Base-by-base conservation (phyloP, 2,888 invertebrate genomes). In the Nebria brevicollis region DNA sequence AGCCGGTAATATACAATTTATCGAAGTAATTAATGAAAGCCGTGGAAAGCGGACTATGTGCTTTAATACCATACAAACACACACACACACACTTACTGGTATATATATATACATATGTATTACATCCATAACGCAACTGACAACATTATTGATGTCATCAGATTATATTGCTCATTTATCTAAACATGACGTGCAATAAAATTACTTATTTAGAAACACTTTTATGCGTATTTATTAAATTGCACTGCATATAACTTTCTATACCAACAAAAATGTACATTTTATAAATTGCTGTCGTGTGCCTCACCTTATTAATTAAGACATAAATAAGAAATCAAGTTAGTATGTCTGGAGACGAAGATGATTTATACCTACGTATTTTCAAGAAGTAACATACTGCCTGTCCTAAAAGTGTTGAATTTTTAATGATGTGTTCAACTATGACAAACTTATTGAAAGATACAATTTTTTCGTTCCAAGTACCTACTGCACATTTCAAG, bases 11-110 rank as follows among this genome's bases (percentile, higher is more conserved):
- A 81, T 81, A 81, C 77, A 81, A 81, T 81, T 81, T 81, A 81
- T 81, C 81, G 81, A 81, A 81, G 81, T 81, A 81, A 81, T 81
- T 81, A 81, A 81, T 81, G 81, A 75, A 80, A 80, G 75, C 75
- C 72, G 75, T 68, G 72, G 80, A 75, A 80, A 80, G 70, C 75
- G 54, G 79, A 43, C 68, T 77, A 66, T 66, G 41, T 13, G 73
- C 73, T 73, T 42, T 42, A 73, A 73, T 73, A 20, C n/a, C n/a
- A 54, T 1, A 54, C 54, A 7, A 0, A 34, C 34, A 54, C 54
- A 54, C 54, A 54, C 13, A 54, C 8, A 11, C 8, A 54, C 8
- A 54, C 54, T 54, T 54, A 54, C 54, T 54, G 6, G 11, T 54
- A 54, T 54, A 1, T 54, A 54, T 54, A 43, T 54, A 54, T 54